These are phyloP conservation scores for Corvus hawaiiensis DNA, from an alignment of 2,113 vertebrate species.

Conservation along the genomic window DNA sequence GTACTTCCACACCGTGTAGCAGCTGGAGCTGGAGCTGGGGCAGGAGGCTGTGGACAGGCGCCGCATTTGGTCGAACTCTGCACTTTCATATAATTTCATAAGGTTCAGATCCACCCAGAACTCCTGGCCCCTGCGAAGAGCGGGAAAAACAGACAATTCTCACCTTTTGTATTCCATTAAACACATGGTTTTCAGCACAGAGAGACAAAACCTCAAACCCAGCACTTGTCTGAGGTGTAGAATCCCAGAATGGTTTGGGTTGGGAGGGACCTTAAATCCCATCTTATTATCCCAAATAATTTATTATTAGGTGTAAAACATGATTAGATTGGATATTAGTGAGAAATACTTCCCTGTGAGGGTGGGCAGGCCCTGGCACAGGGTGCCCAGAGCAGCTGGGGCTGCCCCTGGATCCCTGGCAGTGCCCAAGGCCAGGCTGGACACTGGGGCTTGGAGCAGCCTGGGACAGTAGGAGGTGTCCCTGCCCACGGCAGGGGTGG, in stretches of 20 bases:
- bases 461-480: neutral
- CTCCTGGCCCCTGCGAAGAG: constrained; percentile 81
- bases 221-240: neutral
- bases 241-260: neutral
- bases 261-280: neutral
- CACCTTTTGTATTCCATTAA: neutral
- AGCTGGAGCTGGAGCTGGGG: constrained; percentile 78
- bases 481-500: neutral
- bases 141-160: neutral
- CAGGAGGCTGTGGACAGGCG: constrained; percentile 86
- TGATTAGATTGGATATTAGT: too few relatives aligned
- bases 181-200: neutral
- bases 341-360: neutral
- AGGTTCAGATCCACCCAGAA: constrained; percentile 88
- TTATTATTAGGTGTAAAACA: neutral
- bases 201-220: neutral
- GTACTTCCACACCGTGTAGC: constrained; percentile 94
- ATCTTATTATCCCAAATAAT: neutral
- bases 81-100: constrained; percentile 85
- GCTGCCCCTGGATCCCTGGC: neutral
- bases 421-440: neutral
- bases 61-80: constrained; percentile 90
- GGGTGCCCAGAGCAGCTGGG: neutral
- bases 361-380: neutral
- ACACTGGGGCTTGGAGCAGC: neutral